Base-by-base conservation (phyloP, 2,888 invertebrate genomes). In the Dasypogon diadema region DNA sequence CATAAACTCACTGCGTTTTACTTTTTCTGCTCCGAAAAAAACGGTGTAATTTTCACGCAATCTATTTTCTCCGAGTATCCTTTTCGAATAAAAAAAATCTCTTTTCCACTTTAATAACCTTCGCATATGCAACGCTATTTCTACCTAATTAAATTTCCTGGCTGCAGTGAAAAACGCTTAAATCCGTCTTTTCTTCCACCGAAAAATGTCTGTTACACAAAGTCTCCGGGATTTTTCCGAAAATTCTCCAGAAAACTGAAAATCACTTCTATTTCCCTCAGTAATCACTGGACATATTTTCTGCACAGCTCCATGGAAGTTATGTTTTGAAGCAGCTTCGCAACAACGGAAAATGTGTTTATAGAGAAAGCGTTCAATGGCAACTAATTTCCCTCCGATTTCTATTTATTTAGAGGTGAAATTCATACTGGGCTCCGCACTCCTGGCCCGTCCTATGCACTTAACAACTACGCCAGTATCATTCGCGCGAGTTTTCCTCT, bases 331-430 rank as follows among this genome's bases (percentile, higher is more conserved):
- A n/a, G 42, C 8, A 74, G 75, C 75, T 77, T 75, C 76, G 70
- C 77, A 76, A 76, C 74, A 63, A 55, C 70, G 54, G 30, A 76
- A 77, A 77, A 78, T 79, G 79, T 77, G 79, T 78, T 78, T 77
- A 77, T 73, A 77, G 78, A 48, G 74, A 77, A 75, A 78, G 77
- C 79, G 79, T 79, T 79, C 79, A 78, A 79, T 77, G 75, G 78
- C 75, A 80, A 80, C 80, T 80, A 80, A 80, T 80, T 80, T 80
- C 80, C 79, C 79, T 77, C 77, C 78, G 77, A 78, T 79, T 78
- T 77, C 77, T 78, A 74, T 76, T 80, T 77, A 77, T 78, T 77
- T 76, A 77, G 76, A 79, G 77, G 79, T 78, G 78, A 78, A 78
- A 77, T 79, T 78, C 77, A 77, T 75, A 79, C 68, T 48, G 54